Base-by-base conservation (phyloP, 2,888 invertebrate species). In the Drepana falcataria region DNA sequence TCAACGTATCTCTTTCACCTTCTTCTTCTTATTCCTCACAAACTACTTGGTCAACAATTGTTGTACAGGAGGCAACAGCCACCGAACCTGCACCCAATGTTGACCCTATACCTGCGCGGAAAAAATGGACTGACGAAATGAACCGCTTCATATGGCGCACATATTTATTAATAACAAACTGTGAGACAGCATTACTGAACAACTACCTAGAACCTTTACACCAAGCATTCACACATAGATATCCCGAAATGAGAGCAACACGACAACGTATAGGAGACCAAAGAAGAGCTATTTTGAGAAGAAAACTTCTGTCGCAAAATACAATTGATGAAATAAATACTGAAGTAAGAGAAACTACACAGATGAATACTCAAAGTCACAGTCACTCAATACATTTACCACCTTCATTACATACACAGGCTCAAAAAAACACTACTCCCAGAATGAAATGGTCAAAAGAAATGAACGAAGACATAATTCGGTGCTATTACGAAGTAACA, bases 91-190 rank as follows among this genome's bases (percentile, higher is more conserved):
- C 52, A 52, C 54, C 57, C 57, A 54, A 52, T 47, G 4, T 41
- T 35, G 48, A 47, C 48, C 47, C 3, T 4, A 48, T 35, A 9
- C 53, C 53, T 53, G 35, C 48, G 53, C 56, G 53, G 48, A 53
- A 35, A 48, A 48, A 21, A 44, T 56, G 51, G 48, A 53, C 48
- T 21, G 48, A 51, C 3, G 53, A 56, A 37, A 53, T 54, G 54
- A 55, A 55, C 49, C 35, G 35, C 47, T 54, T 54, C 37, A 57
- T 57, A 4, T 54, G 52, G 54, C 54, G 54, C 35, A 54, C 49
- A 2, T 57, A 57, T 47, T 48, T 54, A 2, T 49, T 48, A n/a
- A 7, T 41, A 3, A 54, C 54, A 6, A 35, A 52, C 9, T 53
- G 47, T 5, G 37, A 37, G 37, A 37, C 37, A 5, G 5, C 37